These are phyloP conservation scores for Elysia crispata DNA, from an alignment of 2,888 invertebrate genomes.

Conservation along the genomic window DNA sequence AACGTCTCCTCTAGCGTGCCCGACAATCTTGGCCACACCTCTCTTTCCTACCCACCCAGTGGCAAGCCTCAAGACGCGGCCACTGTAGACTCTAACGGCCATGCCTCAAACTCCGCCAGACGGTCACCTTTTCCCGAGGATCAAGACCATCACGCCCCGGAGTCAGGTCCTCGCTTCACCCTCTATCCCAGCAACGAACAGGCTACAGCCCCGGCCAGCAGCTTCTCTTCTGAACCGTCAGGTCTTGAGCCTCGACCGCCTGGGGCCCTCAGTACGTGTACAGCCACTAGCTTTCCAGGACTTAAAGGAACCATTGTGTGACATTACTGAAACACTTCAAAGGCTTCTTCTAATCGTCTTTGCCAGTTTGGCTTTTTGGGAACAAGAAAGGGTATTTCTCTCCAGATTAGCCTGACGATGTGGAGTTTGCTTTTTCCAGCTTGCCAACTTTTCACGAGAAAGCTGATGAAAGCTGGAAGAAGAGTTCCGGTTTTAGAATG, in stretches of 20 bases:
- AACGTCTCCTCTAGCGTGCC: conserved; percentile 14
- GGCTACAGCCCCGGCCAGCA: neutral
- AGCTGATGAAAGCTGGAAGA: too few species aligned
- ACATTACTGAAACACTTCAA: neutral
- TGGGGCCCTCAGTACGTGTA: too few species aligned
- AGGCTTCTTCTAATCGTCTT: too few species aligned
- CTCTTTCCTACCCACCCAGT: neutral
- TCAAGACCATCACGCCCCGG: conserved; percentile 3
- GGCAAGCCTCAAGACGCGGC: conserved; percentile 12
- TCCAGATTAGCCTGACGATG: too few species aligned
- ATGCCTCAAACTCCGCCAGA: neutral
- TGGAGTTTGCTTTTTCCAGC: too few species aligned
- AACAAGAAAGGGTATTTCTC: too few species aligned
- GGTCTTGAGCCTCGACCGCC: too few species aligned
- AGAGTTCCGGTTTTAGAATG: too few species aligned
- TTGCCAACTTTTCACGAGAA: too few species aligned
- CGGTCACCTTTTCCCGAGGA: neutral
- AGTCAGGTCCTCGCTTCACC: neutral
- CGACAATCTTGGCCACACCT: conserved; percentile 12
- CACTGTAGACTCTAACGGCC: neutral
- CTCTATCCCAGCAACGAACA: conserved; percentile 36
- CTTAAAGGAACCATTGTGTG: conserved; percentile 45
- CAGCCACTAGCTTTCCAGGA: neutral
- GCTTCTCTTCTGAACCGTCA: too few species aligned
- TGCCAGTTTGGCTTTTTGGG: too few species aligned